A percentile compares a stretch with the other conserved stretches of the same genome.
Conservation (phyloP, 2,888 invertebrate genomes). For the Heteropelma amictum region DNA sequence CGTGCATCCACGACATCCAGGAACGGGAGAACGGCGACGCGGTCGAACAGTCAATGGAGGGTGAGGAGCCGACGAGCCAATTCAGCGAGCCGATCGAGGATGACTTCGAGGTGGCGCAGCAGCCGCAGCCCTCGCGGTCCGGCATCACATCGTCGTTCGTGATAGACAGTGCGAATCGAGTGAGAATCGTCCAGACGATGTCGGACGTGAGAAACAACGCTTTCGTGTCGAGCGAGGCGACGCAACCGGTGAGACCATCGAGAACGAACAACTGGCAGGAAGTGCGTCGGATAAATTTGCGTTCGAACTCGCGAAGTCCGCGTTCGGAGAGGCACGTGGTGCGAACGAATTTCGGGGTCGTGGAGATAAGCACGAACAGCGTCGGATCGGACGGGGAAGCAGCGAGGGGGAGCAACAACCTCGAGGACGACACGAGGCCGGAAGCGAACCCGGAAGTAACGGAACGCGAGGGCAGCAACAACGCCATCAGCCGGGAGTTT, state of each 20-base stretch:
- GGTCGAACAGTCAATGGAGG: constrained; percentile 69
- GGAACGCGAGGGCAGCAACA: constrained; percentile 31
- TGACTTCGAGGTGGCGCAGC: constrained; percentile 59
- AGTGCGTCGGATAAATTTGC: constrained; percentile 59
- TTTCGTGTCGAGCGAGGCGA: constrained; percentile 62
- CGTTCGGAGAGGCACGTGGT: constrained; percentile 61
- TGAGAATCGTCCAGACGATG: constrained; percentile 65
- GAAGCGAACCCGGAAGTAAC: constrained; percentile 21
- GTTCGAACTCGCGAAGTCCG: constrained; percentile 60
- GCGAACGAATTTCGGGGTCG: constrained; percentile 63
- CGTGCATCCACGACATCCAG: constrained; percentile 96
- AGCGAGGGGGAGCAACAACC: constrained; percentile 49
- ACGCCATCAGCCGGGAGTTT: constrained; percentile 51
- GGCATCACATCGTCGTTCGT: constrained; percentile 71
- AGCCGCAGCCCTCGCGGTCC: constrained; percentile 68
- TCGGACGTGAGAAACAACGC: constrained; percentile 62
- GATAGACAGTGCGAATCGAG: constrained; percentile 68
- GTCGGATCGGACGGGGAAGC: constrained; percentile 39
- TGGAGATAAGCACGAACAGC: constrained; percentile 62
- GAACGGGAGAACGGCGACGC: constrained; percentile 79
- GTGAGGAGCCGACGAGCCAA: constrained; percentile 56
- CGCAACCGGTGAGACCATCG: constrained; percentile 63
- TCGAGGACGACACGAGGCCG: constrained; percentile 37
- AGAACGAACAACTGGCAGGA: constrained; percentile 66
- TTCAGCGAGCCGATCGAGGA: constrained; percentile 57